Percentiles rank a stretch among this genome's conserved stretches.
Conservation (phyloP, 2,113 vertebrate species). For the Abramis brama region DNA sequence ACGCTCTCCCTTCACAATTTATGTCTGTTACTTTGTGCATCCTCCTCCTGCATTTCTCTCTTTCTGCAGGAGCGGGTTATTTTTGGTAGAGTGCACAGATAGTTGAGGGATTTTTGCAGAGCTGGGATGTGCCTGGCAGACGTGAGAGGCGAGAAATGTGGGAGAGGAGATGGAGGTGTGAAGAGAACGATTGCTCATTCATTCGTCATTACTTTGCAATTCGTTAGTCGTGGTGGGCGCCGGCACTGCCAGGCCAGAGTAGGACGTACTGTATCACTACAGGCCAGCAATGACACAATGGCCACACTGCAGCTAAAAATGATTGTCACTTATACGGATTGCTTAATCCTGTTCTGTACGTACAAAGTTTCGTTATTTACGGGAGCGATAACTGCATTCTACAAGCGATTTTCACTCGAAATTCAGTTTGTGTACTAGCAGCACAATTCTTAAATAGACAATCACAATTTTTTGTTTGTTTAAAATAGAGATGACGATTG, state of each 20-base stretch:
- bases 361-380: neutral
- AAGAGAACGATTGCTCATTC: constrained; percentile 51
- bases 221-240: constrained; percentile 3
- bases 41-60: constrained; percentile 20
- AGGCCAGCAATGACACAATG: constrained; percentile 15
- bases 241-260: constrained; percentile 25
- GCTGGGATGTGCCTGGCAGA: constrained; percentile 50
- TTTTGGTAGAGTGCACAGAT: constrained; percentile 48
- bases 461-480: too few relatives aligned
- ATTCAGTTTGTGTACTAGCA: neutral
- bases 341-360: neutral
- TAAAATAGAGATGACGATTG: too few relatives aligned
- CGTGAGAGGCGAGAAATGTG: constrained; percentile 16
- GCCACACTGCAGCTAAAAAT: neutral
- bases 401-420: neutral
- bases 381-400: neutral
- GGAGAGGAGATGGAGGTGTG: constrained; percentile 41
- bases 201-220: constrained; percentile 40
- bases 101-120: constrained; percentile 47
- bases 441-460: neutral
- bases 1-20: constrained; percentile 25
- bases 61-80: constrained; percentile 49
- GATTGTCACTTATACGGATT: neutral
- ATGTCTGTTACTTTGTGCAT: constrained; percentile 22
- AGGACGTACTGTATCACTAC: neutral